Evolutionary conservation across 2,797 vertebrate species (phyloP).

Genomic region (Takifugu rubripes): DNA sequence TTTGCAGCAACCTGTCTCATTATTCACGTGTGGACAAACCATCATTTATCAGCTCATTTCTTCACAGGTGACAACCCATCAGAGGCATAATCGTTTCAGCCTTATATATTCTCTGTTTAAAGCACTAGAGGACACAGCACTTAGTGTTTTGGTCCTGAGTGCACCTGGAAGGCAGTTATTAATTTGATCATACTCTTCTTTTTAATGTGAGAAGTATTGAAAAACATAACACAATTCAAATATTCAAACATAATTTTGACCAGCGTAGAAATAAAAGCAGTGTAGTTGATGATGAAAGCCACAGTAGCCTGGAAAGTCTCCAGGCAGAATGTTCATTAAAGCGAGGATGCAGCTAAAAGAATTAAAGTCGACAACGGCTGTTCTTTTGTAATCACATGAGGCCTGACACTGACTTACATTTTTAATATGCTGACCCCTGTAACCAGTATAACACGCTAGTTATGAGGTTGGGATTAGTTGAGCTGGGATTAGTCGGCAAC

Average conservation of each 20-base stretch:
- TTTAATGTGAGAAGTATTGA: background rate
- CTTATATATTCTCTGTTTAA: background rate
- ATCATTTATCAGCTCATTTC: slow-evolving; percentile 29
- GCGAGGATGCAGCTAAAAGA: slow-evolving; percentile 4
- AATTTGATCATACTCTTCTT: background rate
- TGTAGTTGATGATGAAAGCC: slow-evolving; percentile 36
- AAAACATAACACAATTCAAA: slow-evolving; percentile 3
- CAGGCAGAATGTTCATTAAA: slow-evolving; percentile 30
- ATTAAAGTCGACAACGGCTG: background rate
- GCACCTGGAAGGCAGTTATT: background rate
- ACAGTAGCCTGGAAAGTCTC: slow-evolving; percentile 22
- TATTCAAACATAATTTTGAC: slow-evolving; percentile 16
- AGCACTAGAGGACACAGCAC: slow-evolving; percentile 2
- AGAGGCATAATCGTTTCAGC: background rate
- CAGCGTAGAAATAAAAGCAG: slow-evolving; percentile 17
- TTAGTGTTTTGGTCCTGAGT: background rate
- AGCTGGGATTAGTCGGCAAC: too few species aligned
- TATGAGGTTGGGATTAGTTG: too few species aligned
- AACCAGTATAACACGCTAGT: background rate
- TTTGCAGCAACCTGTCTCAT: slow-evolving; percentile 37
- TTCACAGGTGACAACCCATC: slow-evolving; percentile 8
- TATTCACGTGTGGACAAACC: slow-evolving; percentile 35
- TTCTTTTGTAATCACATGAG: too few species aligned
- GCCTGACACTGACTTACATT: background rate
- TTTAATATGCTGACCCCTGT: background rate